Evolutionary conservation across 2,113 vertebrate genomes (phyloP).

Genomic region (Pantherophis guttatus): DNA sequence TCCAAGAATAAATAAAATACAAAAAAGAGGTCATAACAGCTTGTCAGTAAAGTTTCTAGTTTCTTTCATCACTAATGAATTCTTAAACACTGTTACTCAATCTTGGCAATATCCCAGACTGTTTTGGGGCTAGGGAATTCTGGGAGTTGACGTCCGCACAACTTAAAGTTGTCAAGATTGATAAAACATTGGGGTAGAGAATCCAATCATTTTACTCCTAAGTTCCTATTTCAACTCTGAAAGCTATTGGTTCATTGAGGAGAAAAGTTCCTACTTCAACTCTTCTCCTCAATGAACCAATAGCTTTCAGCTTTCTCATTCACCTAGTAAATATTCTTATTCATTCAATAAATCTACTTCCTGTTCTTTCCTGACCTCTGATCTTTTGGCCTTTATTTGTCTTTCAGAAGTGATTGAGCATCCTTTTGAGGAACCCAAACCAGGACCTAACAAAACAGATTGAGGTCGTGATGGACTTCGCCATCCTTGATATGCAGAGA

Average conservation of each 20-base stretch:
- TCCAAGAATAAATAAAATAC: background rate
- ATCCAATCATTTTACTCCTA: background rate
- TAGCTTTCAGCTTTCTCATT: background rate
- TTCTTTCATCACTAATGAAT: background rate
- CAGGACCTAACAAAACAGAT: background rate
- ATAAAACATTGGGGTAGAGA: background rate
- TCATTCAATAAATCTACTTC: background rate
- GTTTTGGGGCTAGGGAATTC: background rate
- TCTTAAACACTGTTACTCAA: background rate
- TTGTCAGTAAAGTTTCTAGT: background rate
- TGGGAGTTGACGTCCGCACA: background rate
- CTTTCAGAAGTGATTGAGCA: background rate
- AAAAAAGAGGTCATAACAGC: background rate
- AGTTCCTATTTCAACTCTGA: background rate
- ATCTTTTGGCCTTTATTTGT: background rate
- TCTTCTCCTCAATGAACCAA: background rate
- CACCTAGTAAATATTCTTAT: background rate
- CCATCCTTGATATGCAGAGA: background rate
- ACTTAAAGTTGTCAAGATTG: background rate
- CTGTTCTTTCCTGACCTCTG: background rate
- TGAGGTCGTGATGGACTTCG: background rate
- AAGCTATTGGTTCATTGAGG: too few relatives aligned
- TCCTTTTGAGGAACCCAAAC: background rate
- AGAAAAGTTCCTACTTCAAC: background rate
- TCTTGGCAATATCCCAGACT: background rate